phyloP scores from a whole-genome alignment of 2,888 invertebrate genomes.

The Cephus nigrinus region DNA sequence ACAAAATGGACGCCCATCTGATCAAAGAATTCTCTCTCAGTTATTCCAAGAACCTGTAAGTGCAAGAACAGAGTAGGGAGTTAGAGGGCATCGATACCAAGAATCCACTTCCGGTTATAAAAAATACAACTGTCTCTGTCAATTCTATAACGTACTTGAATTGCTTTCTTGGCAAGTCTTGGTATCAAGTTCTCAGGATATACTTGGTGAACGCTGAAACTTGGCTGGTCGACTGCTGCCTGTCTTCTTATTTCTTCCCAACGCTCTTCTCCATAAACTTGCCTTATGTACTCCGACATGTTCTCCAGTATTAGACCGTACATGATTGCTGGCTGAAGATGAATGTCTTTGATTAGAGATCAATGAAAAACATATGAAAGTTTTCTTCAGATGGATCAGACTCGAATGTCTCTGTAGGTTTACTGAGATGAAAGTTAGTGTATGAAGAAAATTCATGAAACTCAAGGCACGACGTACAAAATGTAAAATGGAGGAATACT shows the following conservation, averaged over 20 bases:
- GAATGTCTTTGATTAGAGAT: neutral
- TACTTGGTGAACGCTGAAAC: slow-evolving; percentile 91
- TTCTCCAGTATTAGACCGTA: slow-evolving; percentile 96
- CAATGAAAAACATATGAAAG: neutral
- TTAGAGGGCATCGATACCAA: neutral
- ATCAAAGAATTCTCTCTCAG: slow-evolving; percentile 91
- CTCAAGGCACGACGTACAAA: neutral
- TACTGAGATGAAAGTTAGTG: neutral
- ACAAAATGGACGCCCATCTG: slow-evolving; percentile 96
- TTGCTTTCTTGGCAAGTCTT: slow-evolving; percentile 85
- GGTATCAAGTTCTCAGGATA: slow-evolving; percentile 92
- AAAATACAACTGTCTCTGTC: neutral
- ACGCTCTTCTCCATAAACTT: slow-evolving; percentile 92
- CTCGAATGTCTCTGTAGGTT: neutral
- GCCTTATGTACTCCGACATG: slow-evolving; percentile 90
- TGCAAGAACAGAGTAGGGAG: neutral
- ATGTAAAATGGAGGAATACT: neutral
- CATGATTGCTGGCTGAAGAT: slow-evolving; percentile 70
- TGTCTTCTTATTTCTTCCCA: slow-evolving; percentile 92
- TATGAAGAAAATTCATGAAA: neutral
- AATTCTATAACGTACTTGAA: slow-evolving; percentile 72
- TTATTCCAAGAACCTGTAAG: slow-evolving; percentile 84
- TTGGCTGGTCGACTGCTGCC: slow-evolving; percentile 88
- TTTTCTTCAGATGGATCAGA: neutral
- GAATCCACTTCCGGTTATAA: neutral